phyloP scores from a whole-genome alignment of 2,888 invertebrate genomes.

The Campoplex nolae region DNA sequence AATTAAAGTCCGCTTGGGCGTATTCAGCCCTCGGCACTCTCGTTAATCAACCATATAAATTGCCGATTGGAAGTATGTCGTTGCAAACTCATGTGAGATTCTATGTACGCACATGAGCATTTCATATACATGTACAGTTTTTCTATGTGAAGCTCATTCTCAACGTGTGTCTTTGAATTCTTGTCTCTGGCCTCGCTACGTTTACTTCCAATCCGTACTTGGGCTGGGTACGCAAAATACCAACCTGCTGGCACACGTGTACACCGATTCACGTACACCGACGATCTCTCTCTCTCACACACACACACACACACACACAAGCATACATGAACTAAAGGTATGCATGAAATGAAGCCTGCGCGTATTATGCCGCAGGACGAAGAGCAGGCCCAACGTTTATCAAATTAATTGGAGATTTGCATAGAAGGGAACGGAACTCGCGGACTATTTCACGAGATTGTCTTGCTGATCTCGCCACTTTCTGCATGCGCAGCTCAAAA shows the following conservation, averaged over 20 bases:
- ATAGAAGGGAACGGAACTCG: slow-evolving; percentile 57
- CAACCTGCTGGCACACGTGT: slow-evolving; percentile 38
- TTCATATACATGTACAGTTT: background rate
- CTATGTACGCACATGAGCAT: slow-evolving; percentile 22
- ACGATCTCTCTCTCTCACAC: slow-evolving; percentile 16
- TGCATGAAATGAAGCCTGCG: slow-evolving; percentile 52
- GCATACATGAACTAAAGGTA: slow-evolving; percentile 25
- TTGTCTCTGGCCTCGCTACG: slow-evolving; percentile 34
- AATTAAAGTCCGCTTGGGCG: slow-evolving; percentile 70
- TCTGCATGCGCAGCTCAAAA: slow-evolving; percentile 5
- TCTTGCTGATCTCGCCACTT: slow-evolving; percentile 28
- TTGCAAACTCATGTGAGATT: slow-evolving; percentile 58
- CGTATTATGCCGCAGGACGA: slow-evolving; percentile 57
- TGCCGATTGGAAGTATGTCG: slow-evolving; percentile 72
- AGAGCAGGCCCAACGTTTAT: slow-evolving; percentile 68
- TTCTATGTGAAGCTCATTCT: background rate
- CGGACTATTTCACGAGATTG: slow-evolving; percentile 61
- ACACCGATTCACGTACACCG: slow-evolving; percentile 47
- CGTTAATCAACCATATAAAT: slow-evolving; percentile 76
- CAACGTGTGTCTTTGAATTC: slow-evolving; percentile 45
- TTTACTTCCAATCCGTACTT: slow-evolving; percentile 17
- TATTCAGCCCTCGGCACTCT: slow-evolving; percentile 65
- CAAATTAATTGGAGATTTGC: slow-evolving; percentile 76
- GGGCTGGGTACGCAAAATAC: slow-evolving; percentile 42
- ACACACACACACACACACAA: slow-evolving; percentile 15